Percentiles rank a stretch among this genome's conserved stretches.
Conservation (phyloP, 2,888 invertebrate genomes). For the Plebejus argus region DNA sequence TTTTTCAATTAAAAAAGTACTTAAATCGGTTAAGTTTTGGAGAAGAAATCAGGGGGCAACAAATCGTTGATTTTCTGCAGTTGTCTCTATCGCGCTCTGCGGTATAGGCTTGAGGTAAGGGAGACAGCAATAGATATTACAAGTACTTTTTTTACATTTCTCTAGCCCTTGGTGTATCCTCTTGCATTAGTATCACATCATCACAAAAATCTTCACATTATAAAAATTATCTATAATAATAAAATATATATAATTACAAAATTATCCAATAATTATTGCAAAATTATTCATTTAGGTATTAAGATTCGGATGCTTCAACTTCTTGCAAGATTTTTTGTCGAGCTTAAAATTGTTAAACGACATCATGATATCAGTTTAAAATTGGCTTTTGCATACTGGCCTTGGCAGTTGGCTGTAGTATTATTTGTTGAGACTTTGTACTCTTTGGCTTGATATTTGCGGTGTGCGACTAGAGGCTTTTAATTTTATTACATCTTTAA, state of each 20-base stretch:
- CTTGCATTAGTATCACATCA: too few species aligned
- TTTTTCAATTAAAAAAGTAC: too few species aligned
- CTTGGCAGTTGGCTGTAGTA: neutral
- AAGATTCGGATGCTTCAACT: neutral
- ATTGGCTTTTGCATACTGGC: neutral
- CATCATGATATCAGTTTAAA: neutral
- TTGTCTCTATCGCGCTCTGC: too few species aligned
- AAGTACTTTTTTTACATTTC: too few species aligned
- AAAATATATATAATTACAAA: neutral
- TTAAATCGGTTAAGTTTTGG: too few species aligned
- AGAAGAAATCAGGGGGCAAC: too few species aligned
- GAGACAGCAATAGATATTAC: too few species aligned
- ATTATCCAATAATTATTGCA: neutral
- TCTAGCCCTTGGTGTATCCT: too few species aligned
- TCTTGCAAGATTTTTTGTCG: neutral
- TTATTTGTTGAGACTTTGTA: constrained; percentile 21
- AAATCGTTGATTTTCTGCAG: too few species aligned
- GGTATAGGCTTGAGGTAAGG: too few species aligned
- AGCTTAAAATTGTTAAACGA: neutral
- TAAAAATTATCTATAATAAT: too few species aligned
- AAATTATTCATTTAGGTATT: constrained; percentile 5
- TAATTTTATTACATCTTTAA: neutral
- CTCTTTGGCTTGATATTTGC: neutral
- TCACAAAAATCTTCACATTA: too few species aligned
- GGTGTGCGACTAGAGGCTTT: constrained; percentile 1